These are phyloP conservation scores for Sphaeramia orbicularis DNA, from an alignment of 2,797 vertebrate genomes.

Conservation along the genomic window DNA sequence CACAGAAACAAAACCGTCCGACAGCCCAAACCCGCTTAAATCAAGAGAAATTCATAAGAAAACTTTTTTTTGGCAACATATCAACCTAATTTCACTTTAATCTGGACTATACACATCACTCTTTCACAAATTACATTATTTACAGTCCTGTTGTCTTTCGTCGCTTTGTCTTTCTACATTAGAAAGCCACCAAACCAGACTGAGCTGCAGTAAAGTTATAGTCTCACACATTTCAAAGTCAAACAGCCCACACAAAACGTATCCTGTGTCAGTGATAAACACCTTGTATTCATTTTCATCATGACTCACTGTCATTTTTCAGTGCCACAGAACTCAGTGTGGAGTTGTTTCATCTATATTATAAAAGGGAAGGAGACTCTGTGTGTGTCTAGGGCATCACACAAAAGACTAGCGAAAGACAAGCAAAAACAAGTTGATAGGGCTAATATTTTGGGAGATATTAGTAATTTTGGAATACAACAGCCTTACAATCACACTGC, in stretches of 20 bases:
- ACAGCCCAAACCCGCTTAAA: slow-evolving; percentile 2
- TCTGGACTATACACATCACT: neutral
- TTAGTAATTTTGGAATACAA: too few species aligned
- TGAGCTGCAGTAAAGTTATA: neutral
- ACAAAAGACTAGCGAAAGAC: too few species aligned
- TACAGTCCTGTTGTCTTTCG: neutral
- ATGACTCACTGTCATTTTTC: too few species aligned
- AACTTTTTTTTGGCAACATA: neutral
- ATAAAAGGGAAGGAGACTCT: too few species aligned
- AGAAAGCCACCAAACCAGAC: slow-evolving; percentile 18
- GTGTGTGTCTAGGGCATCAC: too few species aligned
- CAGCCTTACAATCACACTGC: too few species aligned
- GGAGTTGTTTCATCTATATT: too few species aligned
- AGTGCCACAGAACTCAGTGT: too few species aligned
- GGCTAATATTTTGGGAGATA: too few species aligned
- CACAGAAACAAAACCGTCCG: slow-evolving; percentile 1
- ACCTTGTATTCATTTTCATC: too few species aligned
- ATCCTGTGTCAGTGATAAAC: neutral
- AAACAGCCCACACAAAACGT: neutral
- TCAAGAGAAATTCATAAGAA: neutral
- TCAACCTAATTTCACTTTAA: neutral
- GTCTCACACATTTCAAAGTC: neutral
- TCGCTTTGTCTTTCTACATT: neutral
- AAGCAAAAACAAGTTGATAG: too few species aligned
- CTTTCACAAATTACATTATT: neutral